Conservation (phyloP, 2,113 vertebrate species). For the Amblyornis subalaris region DNA sequence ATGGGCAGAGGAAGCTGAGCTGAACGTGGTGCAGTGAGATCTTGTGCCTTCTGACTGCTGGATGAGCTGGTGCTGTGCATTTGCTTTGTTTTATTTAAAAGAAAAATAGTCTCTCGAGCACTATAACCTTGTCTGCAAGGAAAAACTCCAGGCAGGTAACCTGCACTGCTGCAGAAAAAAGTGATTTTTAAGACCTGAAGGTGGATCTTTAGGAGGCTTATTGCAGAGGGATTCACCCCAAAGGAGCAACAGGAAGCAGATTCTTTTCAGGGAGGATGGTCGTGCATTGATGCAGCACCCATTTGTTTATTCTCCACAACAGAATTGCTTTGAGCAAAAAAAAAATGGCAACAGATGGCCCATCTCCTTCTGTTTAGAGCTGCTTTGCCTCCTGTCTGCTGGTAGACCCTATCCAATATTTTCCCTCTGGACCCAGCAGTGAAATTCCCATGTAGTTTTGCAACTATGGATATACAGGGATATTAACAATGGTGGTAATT, state of each 20-base stretch:
- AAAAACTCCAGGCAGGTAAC: not conserved
- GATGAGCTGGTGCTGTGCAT: not conserved
- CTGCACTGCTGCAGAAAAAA: not conserved
- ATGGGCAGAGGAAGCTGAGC: not conserved
- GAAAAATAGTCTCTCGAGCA: not conserved
- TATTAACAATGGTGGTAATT: slow-evolving; percentile 46
- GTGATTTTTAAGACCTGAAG: not conserved
- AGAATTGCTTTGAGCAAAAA: not conserved
- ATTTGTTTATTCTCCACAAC: not conserved
- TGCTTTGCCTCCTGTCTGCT: not conserved
- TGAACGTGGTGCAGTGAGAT: not conserved
- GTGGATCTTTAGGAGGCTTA: not conserved
- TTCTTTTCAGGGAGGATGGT: not conserved
- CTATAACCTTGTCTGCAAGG: not conserved
- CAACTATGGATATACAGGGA: not conserved
- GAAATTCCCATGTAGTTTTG: not conserved
- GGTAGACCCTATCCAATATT: not conserved
- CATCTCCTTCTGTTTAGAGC: not conserved
- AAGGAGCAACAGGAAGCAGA: not conserved
- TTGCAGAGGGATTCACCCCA: not conserved
- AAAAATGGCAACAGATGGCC: not conserved
- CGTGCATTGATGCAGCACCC: not conserved
- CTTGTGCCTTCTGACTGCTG: not conserved
- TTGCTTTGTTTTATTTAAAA: slow-evolving; percentile 27
- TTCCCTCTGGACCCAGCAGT: not conserved